Percentiles rank a stretch among this genome's conserved stretches.
Evolutionary conservation across 2,797 vertebrate species (phyloP).

Genomic region (Melanogrammus aeglefinus): DNA sequence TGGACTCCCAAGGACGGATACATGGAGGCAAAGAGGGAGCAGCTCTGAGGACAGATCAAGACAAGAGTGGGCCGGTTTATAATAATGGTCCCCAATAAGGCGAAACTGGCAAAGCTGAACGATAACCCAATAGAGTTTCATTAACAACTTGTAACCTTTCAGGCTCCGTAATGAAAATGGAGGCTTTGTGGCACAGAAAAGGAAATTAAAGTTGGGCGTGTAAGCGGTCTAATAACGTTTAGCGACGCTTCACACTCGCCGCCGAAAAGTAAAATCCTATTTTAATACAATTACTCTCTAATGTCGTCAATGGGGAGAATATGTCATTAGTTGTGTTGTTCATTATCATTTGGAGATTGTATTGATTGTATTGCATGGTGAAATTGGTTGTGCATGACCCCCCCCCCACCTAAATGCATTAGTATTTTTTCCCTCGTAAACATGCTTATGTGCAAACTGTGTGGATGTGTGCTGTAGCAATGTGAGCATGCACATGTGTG

Average conservation of each 20-base stretch:
- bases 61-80: neutral
- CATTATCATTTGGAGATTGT: neutral
- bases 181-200: constrained; percentile 45
- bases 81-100: neutral
- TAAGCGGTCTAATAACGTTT: constrained; percentile 40
- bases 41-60: neutral
- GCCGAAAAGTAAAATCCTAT: constrained; percentile 28
- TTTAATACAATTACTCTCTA: constrained; percentile 23
- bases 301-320: constrained; percentile 19
- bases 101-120: constrained; percentile 50
- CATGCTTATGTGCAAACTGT: neutral
- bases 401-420: neutral
- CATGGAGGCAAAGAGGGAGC: neutral
- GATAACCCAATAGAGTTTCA: constrained; percentile 73
- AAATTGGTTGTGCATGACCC: neutral
- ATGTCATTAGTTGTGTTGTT: constrained; percentile 4
- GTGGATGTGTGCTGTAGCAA: neutral
- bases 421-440: neutral
- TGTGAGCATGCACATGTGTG: neutral
- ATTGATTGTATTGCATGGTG: neutral
- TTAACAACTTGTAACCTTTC: constrained; percentile 69
- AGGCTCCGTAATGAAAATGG: constrained; percentile 64
- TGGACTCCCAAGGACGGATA: neutral
- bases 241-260: constrained; percentile 38
- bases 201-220: constrained; percentile 62